A percentile compares a stretch with the other conserved stretches of the same genome.
Conservation (phyloP, 1,140 invertebrate species). For the Antheraea mylitta region DNA sequence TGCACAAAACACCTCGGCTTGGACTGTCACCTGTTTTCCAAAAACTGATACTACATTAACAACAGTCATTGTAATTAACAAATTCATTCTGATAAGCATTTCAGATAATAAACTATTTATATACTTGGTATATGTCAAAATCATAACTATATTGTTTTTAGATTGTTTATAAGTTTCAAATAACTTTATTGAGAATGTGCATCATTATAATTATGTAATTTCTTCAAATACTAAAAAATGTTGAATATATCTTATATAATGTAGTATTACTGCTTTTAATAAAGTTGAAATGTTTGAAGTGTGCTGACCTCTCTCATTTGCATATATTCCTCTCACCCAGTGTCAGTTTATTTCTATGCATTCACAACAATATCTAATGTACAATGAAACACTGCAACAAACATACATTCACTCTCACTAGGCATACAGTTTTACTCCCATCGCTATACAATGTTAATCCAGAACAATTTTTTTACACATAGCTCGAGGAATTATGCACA, state of each 20-base stretch:
- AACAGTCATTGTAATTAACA: neutral
- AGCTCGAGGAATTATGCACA: constrained; percentile 35
- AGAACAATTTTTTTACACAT: constrained; percentile 61
- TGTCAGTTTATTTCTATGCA: constrained; percentile 43
- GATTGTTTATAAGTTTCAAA: too few relatives aligned
- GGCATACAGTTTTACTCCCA: constrained; percentile 31
- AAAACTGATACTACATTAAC: neutral
- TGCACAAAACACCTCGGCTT: too few relatives aligned
- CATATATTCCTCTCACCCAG: constrained; percentile 44
- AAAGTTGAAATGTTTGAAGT: neutral
- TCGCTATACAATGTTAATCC: constrained; percentile 23
- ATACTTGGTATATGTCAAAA: too few relatives aligned
- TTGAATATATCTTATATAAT: neutral
- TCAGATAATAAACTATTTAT: too few relatives aligned
- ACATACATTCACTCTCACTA: constrained; percentile 34
- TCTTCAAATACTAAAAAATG: neutral
- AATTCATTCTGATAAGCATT: too few relatives aligned
- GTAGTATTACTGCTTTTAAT: neutral
- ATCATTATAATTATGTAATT: neutral
- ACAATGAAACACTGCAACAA: neutral
- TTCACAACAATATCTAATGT: constrained; percentile 48
- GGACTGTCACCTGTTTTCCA: too few relatives aligned
- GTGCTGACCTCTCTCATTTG: constrained; percentile 37
- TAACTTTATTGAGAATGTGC: too few relatives aligned
- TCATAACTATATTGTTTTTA: too few relatives aligned